Evolutionary conservation across 2,888 invertebrate genomes (phyloP), one percentile per base, ranked within the genome.

Genomic region (Podotricha telesiphe): DNA sequence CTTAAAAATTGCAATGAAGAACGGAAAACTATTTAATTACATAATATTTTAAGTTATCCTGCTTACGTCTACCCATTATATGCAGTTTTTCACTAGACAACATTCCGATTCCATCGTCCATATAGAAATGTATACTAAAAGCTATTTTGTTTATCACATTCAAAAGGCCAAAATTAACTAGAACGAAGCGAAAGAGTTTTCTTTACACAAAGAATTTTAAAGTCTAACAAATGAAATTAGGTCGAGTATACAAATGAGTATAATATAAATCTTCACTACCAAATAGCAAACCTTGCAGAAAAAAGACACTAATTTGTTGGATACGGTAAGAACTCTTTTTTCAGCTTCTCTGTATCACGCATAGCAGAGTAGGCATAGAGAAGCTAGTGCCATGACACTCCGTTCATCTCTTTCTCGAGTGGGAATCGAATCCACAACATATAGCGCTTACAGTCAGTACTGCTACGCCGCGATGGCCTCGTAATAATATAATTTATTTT

Each of bases 241-340:
- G 53, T 53, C 53, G 53, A 53, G 28, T 28, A 53, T 50, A 50
- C 20, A 50, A 50, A 50, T 50, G 20, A 50, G 20, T 50, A 50
- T 50, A 20, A 28, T 51, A 51, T 51, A 51, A 51, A 51, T 22
- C 22, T 51, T 50, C 22, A 0, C 13, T 1, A 20, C 20, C 5
- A 22, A 50, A 50, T 20, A 50, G 5, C 22, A 1, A 13, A 20
- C 15, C 3, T 28, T 51, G 22, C n/a, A 22, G 22, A 28, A 1
- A 28, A 51, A n/a, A 28, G 2, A 5, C 10, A 51, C 15, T n/a
- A n/a, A n/a, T n/a, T n/a, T n/a, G n/a, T n/a, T n/a, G n/a, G n/a
- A n/a, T n/a, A n/a, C n/a, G n/a, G n/a, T n/a, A n/a, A n/a, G n/a
- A n/a, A n/a, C n/a, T n/a, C n/a, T n/a, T n/a, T n/a, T n/a, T n/a